Base-by-base conservation (phyloP, 1,140 invertebrate species). In the Nephotettix cincticeps region DNA sequence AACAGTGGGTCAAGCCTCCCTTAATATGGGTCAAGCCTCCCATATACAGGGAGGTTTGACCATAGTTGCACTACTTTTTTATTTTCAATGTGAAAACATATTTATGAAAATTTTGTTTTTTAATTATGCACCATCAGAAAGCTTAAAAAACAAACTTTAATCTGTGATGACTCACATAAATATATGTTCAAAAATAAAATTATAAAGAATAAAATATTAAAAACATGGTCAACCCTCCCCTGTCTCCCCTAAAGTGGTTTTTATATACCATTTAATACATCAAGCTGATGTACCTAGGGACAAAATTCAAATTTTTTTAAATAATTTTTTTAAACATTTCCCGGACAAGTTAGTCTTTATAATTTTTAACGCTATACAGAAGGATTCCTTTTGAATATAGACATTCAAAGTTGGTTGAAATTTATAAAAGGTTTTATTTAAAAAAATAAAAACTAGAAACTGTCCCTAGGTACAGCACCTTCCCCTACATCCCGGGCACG, bases 391-490 rank as follows among this genome's bases (percentile, higher is more conserved):
- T 36, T 43, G 64, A 17, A 25, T 11, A 66, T 21, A 43, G 23
- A 66, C 64, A 43, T 21, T 21, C 32, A 66, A 66, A 36, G 3
- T 23, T 11, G 29, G 43, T 23, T 14, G 4, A 66, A 66, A 66
- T 43, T 14, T 40, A 3, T 66, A 25, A 23, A 2, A 40, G 32
- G 19, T 6, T 23, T 19, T 29, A 21, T 51, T 40, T 36, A 66
- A 66, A 66, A 36, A 66, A 66, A 66, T 28, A 66, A 66, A 36
- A 66, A 66, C 64, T 27, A 40, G 23, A 66, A 43, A 43, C 43
- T 66, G 64, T 66, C 32, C 64, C n/a, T 66, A 66, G 64, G 30
- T 66, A 66, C 64, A 66, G 64, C 64, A 66, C 64, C 25, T 45
- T 66, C 64, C 28, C n/a, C n/a, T n/a, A n/a, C n/a, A n/a, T n/a